Evolutionary conservation across 2,797 vertebrate genomes (phyloP).

Genomic region (Mareca strepera): DNA sequence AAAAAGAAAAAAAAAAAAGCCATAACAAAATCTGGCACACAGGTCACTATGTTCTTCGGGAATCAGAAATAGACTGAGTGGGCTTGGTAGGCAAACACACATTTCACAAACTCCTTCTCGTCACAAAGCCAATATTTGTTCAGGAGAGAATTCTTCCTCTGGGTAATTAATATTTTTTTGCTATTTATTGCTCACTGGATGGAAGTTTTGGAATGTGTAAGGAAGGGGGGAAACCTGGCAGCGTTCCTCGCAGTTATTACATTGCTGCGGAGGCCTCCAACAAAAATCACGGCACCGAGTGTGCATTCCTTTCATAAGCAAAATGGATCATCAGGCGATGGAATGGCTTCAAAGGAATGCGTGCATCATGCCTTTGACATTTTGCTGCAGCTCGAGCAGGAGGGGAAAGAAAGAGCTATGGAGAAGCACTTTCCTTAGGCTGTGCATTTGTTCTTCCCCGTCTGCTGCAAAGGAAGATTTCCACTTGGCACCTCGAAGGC

Average conservation of each 20-base stretch:
- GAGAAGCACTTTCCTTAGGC: constrained; percentile 26
- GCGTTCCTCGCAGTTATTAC: constrained; percentile 34
- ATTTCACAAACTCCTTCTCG: constrained; percentile 68
- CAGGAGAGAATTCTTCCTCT: constrained; percentile 71
- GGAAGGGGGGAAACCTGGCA: constrained; percentile 51
- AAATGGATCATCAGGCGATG: constrained; percentile 60
- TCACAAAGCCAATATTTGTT: constrained; percentile 67
- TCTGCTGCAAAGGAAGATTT: constrained; percentile 33
- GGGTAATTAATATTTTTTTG: constrained; percentile 70
- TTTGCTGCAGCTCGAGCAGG: constrained; percentile 28
- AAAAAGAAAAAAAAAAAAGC: not conserved
- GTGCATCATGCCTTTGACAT: constrained; percentile 69
- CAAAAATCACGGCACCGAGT: constrained; percentile 27
- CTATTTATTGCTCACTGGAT: constrained; percentile 69
- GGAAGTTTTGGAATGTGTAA: constrained; percentile 51
- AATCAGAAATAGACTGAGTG: constrained; percentile 70
- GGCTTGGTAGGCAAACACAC: constrained; percentile 65
- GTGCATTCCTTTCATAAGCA: constrained; percentile 63
- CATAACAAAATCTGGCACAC: constrained; percentile 52
- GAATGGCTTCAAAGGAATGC: constrained; percentile 65
- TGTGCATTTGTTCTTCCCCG: not conserved
- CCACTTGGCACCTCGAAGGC: constrained; percentile 47
- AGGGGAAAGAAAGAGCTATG: not conserved
- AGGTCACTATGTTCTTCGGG: constrained; percentile 57
- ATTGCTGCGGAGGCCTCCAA: constrained; percentile 49